Evolutionary conservation across 2,888 invertebrate genomes (phyloP).

Genomic region (Agonopterix heracliana): DNA sequence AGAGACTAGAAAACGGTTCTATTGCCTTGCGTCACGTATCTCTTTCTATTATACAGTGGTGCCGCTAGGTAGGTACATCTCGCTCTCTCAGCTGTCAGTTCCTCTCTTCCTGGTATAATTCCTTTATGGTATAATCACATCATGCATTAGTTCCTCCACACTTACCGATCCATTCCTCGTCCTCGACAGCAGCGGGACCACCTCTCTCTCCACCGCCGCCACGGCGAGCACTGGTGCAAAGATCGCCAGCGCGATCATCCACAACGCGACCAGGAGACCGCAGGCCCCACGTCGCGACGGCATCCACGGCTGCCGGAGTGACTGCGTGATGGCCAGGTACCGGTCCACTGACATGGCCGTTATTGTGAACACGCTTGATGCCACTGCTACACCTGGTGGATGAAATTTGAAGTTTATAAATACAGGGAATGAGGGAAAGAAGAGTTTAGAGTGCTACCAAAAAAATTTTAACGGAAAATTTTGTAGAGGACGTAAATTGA

Average conservation of each 20-base stretch:
- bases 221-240: slow-evolving; percentile 81
- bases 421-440: no score
- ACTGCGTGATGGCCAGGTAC: slow-evolving; percentile 84
- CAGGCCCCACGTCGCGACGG: slow-evolving; percentile 81
- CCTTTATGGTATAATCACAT: no score
- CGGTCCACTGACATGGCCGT: slow-evolving; percentile 87
- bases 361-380: slow-evolving; percentile 87
- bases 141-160: slow-evolving; percentile 1
- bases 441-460: background rate
- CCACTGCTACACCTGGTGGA: slow-evolving; percentile 84
- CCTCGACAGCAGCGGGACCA: slow-evolving; percentile 45
- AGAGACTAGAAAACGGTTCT: no score
- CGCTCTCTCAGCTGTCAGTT: no score
- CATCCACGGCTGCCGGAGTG: slow-evolving; percentile 82
- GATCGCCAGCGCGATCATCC: slow-evolving; percentile 80
- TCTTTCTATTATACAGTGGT: no score
- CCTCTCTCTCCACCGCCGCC: slow-evolving; percentile 57
- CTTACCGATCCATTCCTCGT: slow-evolving; percentile 58
- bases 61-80: no score
- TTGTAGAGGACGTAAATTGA: no score
- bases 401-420: background rate
- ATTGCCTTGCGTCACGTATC: no score
- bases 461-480: no score
- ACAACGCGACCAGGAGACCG: slow-evolving; percentile 78
- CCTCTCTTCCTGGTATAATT: no score